phyloP scores from a whole-genome alignment of 2,888 invertebrate genomes.

The Aphrophora alni region DNA sequence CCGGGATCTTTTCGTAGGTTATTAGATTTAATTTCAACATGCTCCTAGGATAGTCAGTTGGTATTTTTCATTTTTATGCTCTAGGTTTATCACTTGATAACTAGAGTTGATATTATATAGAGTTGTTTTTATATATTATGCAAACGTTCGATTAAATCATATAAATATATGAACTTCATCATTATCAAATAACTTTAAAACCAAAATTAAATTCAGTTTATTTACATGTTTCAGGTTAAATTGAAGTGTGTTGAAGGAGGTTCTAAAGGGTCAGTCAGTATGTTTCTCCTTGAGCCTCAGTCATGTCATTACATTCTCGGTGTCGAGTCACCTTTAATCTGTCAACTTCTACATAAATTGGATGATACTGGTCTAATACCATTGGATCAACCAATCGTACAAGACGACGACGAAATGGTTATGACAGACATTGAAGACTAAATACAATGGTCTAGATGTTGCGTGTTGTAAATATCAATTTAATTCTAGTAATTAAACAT shows the following conservation, averaged over 20 bases:
- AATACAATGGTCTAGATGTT: background rate
- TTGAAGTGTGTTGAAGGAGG: constrained; percentile 76
- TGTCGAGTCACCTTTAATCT: constrained; percentile 92
- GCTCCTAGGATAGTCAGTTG: too few species aligned
- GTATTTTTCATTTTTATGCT: too few species aligned
- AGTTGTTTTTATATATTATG: too few species aligned
- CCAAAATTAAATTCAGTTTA: too few species aligned
- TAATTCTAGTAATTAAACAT: background rate
- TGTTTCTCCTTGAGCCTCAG: constrained; percentile 89
- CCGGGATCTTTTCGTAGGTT: too few species aligned
- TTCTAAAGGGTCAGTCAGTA: constrained; percentile 78
- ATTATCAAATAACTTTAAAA: too few species aligned
- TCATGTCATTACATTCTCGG: constrained; percentile 93
- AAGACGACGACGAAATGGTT: background rate
- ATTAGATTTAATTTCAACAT: too few species aligned
- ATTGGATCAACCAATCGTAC: background rate
- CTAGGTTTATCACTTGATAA: too few species aligned
- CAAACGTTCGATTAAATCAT: too few species aligned
- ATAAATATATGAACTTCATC: too few species aligned
- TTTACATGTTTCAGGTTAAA: constrained; percentile 69
- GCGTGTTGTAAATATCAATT: background rate
- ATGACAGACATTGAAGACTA: background rate
- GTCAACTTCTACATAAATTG: constrained; percentile 80
- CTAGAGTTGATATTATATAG: too few species aligned
- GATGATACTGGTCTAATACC: constrained; percentile 76